Evolutionary conservation across 2,113 vertebrate species (phyloP).

Genomic region (Lepisosteus oculatus): DNA sequence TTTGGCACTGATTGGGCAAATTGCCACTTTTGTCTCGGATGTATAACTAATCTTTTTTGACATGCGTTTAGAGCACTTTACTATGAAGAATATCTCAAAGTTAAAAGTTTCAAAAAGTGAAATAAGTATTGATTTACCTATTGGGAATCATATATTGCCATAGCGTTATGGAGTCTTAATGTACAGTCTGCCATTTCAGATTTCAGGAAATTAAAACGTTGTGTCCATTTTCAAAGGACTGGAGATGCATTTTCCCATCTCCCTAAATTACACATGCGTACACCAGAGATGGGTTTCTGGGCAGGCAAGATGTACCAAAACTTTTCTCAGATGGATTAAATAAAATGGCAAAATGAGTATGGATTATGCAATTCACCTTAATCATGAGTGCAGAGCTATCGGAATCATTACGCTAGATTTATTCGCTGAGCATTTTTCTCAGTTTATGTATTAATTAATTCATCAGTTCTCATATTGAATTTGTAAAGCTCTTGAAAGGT

Average conservation of each 20-base stretch:
- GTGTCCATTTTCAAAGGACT: too few relatives aligned
- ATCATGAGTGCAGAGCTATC: not conserved
- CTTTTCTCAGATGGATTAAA: not conserved
- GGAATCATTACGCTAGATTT: not conserved
- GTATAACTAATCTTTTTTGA: slow-evolving; percentile 1
- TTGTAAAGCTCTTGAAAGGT: not conserved
- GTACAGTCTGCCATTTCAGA: not conserved
- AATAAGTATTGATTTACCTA: slow-evolving; percentile 21
- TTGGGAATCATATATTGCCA: slow-evolving; percentile 2
- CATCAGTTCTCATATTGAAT: not conserved
- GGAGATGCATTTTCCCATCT: not conserved
- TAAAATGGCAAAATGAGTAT: not conserved
- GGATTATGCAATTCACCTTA: not conserved
- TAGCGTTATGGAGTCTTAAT: not conserved
- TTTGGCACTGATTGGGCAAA: not conserved
- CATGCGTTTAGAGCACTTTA: slow-evolving; percentile 8
- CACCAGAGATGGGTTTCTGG: not conserved
- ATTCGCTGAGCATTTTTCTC: not conserved
- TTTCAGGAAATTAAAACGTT: not conserved
- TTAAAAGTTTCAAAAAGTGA: slow-evolving; percentile 14
- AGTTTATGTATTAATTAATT: not conserved
- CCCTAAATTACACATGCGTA: not conserved
- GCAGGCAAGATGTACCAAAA: not conserved
- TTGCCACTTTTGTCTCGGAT: not conserved
- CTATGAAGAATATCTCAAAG: slow-evolving; percentile 5